Conservation (phyloP, 2,888 invertebrate species). For the Exephanes ischioxanthus region DNA sequence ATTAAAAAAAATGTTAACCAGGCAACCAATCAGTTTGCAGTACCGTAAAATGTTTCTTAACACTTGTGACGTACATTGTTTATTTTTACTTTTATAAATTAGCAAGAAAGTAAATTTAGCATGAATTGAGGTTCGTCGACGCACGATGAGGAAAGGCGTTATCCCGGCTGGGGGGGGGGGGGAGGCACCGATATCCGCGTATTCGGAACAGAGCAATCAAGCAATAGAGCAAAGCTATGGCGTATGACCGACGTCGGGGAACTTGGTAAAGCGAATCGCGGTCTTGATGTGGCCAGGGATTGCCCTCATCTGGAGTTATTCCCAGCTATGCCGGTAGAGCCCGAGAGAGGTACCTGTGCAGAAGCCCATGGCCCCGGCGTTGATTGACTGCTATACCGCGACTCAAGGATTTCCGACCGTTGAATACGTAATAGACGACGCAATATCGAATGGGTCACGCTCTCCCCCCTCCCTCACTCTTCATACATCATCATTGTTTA, state of each 20-base stretch:
- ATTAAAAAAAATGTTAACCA: too few relatives aligned
- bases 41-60: too few relatives aligned
- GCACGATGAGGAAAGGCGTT: too few relatives aligned
- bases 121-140: neutral
- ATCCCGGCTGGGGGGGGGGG: neutral
- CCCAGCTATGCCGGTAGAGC: slow-evolving; percentile 53
- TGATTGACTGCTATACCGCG: slow-evolving; percentile 38
- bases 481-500: slow-evolving; percentile 4
- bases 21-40: too few relatives aligned
- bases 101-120: slow-evolving; percentile 11
- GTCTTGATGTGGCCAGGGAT: slow-evolving; percentile 37
- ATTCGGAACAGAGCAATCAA: slow-evolving; percentile 46
- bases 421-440: slow-evolving; percentile 65
- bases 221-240: slow-evolving; percentile 58
- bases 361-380: slow-evolving; percentile 40
- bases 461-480: neutral
- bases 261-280: slow-evolving; percentile 46
- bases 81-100: too few relatives aligned
- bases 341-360: slow-evolving; percentile 16
- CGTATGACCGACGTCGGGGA: slow-evolving; percentile 26
- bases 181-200: slow-evolving; percentile 20
- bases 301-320: slow-evolving; percentile 68
- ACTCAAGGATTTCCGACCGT: slow-evolving; percentile 60
- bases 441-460: slow-evolving; percentile 53
- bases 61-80: too few relatives aligned